A percentile compares a stretch with the other conserved stretches of the same genome.
Conservation (phyloP, 2,113 vertebrate genomes). For the Sigmodon hispidus region DNA sequence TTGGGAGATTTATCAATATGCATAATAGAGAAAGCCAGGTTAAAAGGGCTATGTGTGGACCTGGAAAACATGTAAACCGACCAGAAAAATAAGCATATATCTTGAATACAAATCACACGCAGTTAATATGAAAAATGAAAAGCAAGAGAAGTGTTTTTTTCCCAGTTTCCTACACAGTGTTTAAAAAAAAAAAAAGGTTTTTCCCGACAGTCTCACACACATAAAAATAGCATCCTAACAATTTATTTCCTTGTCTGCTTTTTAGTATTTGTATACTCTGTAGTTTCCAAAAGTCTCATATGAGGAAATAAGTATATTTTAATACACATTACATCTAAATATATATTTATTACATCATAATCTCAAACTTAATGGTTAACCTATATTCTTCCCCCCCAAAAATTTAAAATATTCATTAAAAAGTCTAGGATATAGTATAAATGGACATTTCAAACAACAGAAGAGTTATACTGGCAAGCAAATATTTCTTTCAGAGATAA, state of each 20-base stretch:
- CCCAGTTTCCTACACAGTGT: not conserved
- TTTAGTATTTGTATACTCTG: not conserved
- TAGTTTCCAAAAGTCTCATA: not conserved
- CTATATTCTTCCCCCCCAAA: not conserved
- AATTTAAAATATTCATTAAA: not conserved
- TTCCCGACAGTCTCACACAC: not conserved
- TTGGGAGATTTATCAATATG: not conserved
- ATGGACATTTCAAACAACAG: not conserved
- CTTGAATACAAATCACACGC: not conserved
- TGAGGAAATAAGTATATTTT: not conserved
- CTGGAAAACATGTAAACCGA: not conserved
- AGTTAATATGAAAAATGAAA: not conserved
- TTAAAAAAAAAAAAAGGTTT: not conserved
- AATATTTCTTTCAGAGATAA: not conserved
- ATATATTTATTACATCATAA: not conserved
- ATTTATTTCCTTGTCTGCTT: not conserved
- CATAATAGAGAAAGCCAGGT: not conserved
- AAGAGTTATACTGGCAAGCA: not conserved
- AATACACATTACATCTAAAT: not conserved
- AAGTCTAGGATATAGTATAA: not conserved
- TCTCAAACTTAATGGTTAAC: not conserved
- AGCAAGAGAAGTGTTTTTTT: not conserved
- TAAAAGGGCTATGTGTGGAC: not conserved
- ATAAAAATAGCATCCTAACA: not conserved
- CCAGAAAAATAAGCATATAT: not conserved